Base-by-base conservation (phyloP, 2,888 invertebrate genomes). In the Morinoia aosen region DNA sequence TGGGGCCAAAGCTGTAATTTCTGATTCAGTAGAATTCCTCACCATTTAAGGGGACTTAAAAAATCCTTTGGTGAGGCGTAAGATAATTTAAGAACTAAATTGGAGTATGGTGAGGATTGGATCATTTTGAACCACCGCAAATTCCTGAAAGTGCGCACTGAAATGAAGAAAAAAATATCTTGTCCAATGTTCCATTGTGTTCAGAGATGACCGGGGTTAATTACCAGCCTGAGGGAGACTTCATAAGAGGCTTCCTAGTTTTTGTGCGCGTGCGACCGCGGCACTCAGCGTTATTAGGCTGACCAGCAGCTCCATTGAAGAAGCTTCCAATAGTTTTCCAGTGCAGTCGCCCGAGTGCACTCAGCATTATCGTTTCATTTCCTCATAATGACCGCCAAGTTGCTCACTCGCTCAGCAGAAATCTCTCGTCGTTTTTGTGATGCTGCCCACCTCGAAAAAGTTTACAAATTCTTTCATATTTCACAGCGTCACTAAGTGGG, bases 231-330 rank as follows among this genome's bases (percentile, higher is more conserved):
- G 33, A 33, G 76, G 19, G 16, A 40, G 40, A 12, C 90, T 40
- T 90, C 90, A 16, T 90, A 19, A 12, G 40, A 90, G 90, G 48
- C 90, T 90, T 90, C 90, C 90, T 90, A 48, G 90, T 90, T 90
- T 90, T 90, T 90, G 90, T 90, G 39, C 12, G 39, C 48, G 48
- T 48, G 90, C 90, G 90, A 39, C 39, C 14, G 40, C n/a, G 12
- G 90, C 90, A 90, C 90, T 90, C 90, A 90, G 90, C 39, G 48
- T 40, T 90, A 90, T 90, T 90, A 48, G 48, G 48, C 39, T 76
- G 76, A 76, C 76, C 76, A 76, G 10, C 14, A 76, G 76, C 76
- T 76, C 33, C 76, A 33, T 76, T 76, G 25, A 76, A 76, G 76
- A 76, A 76, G 76, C 76, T 40, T 90, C 90, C 90, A 39, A 48